Base-by-base conservation (phyloP, 2,888 invertebrate genomes). In the Plutella xylostella region DNA sequence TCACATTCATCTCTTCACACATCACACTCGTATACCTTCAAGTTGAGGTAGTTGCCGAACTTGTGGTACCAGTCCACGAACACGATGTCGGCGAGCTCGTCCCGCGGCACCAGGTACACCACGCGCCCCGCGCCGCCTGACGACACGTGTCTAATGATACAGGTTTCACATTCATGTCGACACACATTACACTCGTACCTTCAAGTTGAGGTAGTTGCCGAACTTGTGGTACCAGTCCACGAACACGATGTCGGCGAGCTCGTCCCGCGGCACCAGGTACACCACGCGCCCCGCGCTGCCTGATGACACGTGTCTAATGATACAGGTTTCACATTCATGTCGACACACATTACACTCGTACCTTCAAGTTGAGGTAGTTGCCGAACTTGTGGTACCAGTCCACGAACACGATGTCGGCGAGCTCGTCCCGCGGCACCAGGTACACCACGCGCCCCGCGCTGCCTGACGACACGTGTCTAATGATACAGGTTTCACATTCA, bases 371-470 rank as follows among this genome's bases (percentile, higher is more conserved):
- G 45, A 98, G 84, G 38, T 82, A 75, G 47, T 89, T 89, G 44
- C 90, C 88, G 65, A 99, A 97, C 72, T 96, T 97, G 47, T 89
- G 88, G 57, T 92, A 90, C 96, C 98, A 98, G 62, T 98, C 97
- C 0, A 89, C 87, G 72, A 94, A 97, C 31, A 95, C 90, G 3
- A 93, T 85, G 61, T 97, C 95, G 0, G 98, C 97, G 1, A 98
- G 80, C 0, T 95, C 90, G 57, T 98, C 97, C 64, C 93, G 92
- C 0, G 98, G 94, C 25, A 97, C 93, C 52, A 98, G 85, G 69
- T 97, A 99, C 0, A 99, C 97, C 61, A 96, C 96, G 22, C 98
- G 87, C 0, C 92, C n/a, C n/a, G n/a, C 92, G 0, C 88, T 69
- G 68, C 89, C 88, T 54, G 89, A 88, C 0, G 92, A 87, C 46